Evolutionary conservation across 1,140 invertebrate genomes (phyloP).

Genomic region (Subanguina moxae): DNA sequence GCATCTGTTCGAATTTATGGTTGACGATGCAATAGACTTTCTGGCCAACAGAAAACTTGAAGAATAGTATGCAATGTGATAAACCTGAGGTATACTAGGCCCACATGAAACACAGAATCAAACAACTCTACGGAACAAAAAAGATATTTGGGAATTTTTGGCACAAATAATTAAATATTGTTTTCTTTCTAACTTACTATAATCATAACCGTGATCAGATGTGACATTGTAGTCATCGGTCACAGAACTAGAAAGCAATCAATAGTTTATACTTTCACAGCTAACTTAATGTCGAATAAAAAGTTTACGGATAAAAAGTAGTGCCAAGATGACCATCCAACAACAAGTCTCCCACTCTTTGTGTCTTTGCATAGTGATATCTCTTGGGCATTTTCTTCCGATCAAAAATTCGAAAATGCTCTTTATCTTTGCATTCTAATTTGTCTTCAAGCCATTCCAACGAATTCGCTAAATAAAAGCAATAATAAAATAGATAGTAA

Average conservation of each 20-base stretch:
- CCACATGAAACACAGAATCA: too few species aligned
- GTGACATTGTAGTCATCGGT: background rate
- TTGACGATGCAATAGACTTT: too few species aligned
- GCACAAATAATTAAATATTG: too few species aligned
- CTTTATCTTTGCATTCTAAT: conserved; percentile 30
- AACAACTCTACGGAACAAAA: too few species aligned
- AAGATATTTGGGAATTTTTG: too few species aligned
- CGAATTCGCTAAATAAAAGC: conserved; percentile 8
- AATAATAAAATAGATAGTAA: background rate
- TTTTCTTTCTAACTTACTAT: conserved; percentile 14
- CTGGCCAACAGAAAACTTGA: too few species aligned
- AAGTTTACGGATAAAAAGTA: conserved; percentile 30
- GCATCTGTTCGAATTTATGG: too few species aligned
- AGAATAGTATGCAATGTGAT: too few species aligned
- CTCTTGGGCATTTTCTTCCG: conserved; percentile 5
- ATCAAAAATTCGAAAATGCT: conserved; percentile 19
- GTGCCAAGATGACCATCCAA: conserved; percentile 42
- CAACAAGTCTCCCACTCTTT: conserved; percentile 36
- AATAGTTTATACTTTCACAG: background rate
- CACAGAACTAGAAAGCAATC: background rate
- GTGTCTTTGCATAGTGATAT: conserved; percentile 40
- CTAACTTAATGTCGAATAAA: background rate
- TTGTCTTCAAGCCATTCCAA: conserved; percentile 19
- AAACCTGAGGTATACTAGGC: too few species aligned
- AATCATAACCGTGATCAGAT: conserved; percentile 46